A percentile compares a stretch with the other conserved stretches of the same genome.
Evolutionary conservation across 2,797 vertebrate species (phyloP).

Genomic region (Perodicticus potto): DNA sequence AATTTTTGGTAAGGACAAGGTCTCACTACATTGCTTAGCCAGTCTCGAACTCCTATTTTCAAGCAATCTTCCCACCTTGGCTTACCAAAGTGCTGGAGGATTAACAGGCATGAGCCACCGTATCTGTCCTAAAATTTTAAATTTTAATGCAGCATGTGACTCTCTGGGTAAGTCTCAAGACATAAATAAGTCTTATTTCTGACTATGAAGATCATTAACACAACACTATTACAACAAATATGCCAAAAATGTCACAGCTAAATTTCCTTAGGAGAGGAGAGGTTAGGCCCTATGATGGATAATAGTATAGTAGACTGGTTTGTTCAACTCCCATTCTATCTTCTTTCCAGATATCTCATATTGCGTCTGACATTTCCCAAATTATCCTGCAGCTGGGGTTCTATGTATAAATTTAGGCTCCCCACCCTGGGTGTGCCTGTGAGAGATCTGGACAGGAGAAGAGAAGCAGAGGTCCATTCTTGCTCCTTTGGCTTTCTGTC

Average conservation of each 20-base stretch:
- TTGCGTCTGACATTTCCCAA: not conserved
- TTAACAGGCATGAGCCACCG: not conserved
- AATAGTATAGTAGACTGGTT: not conserved
- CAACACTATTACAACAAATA: constrained; percentile 36
- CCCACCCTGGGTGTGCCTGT: not conserved
- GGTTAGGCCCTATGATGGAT: not conserved
- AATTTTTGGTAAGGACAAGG: not conserved
- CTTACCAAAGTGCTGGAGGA: not conserved
- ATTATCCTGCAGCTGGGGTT: constrained; percentile 11
- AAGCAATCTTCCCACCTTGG: not conserved
- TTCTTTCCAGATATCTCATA: not conserved
- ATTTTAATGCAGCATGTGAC: constrained; percentile 22
- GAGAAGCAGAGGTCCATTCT: not conserved
- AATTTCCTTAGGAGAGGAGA: constrained; percentile 17
- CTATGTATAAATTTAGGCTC: not conserved
- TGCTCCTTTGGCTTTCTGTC: not conserved
- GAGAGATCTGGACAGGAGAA: not conserved
- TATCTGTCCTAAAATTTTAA: not conserved
- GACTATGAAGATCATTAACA: constrained; percentile 31
- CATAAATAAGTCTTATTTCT: constrained; percentile 7
- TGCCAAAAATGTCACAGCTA: not conserved
- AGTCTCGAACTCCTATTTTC: not conserved
- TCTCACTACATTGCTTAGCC: not conserved
- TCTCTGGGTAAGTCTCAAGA: constrained; percentile 32
- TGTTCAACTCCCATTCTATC: not conserved